Percentiles rank a stretch among this genome's conserved stretches.
Evolutionary conservation across 2,888 invertebrate species (phyloP).

Genomic region (Sinotaia quadrata): DNA sequence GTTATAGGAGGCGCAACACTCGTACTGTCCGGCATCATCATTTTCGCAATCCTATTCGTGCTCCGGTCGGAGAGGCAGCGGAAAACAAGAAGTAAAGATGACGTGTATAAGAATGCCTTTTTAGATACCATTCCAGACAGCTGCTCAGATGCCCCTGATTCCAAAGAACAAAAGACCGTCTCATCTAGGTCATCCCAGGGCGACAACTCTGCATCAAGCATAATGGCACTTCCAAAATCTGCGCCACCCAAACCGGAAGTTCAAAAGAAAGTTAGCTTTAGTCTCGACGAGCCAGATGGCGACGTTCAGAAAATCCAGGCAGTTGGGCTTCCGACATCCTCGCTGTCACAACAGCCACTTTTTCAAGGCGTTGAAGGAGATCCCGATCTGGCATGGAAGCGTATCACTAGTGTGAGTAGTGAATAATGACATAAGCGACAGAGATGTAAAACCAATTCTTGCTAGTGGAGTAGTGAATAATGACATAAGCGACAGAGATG

Average conservation of each 20-base stretch:
- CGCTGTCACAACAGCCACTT: constrained; percentile 14
- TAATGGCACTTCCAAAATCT: constrained; percentile 21
- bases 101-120: constrained; percentile 30
- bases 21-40: constrained; percentile 40
- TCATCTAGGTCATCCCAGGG: neutral
- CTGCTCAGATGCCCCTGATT: neutral
- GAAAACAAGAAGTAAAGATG: neutral
- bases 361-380: constrained; percentile 1
- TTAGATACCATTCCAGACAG: constrained; percentile 6
- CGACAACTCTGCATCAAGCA: constrained; percentile 18
- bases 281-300: constrained; percentile 29
- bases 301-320: constrained; percentile 2
- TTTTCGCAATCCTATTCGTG: constrained; percentile 39
- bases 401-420: constrained; percentile 12
- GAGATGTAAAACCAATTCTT: no score
- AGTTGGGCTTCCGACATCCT: constrained; percentile 5
- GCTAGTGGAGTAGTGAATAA: no score
- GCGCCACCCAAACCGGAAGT: constrained; percentile 18
- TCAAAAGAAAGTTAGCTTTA: constrained; percentile 44
- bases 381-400: constrained; percentile 20
- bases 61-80: constrained; percentile 35
- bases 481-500: no score
- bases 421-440: no score
- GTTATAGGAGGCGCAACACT: constrained; percentile 40
- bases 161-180: neutral